phyloP scores from a whole-genome alignment of 2,888 invertebrate genomes.

The Tipula helvola region DNA sequence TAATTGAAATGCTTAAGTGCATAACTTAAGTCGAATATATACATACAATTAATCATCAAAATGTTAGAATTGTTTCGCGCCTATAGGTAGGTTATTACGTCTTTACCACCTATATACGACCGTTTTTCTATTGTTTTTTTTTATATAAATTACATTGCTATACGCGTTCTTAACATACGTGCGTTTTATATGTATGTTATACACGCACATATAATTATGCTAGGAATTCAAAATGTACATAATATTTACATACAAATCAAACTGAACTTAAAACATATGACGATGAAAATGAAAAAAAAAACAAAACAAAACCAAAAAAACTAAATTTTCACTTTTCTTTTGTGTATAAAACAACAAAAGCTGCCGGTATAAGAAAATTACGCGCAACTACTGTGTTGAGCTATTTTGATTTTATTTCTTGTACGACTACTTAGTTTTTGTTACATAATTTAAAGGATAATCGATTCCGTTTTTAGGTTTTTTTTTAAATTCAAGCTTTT shows the following conservation, averaged over 20 bases:
- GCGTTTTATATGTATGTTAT: not conserved
- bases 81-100: not conserved
- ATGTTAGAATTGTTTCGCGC: not conserved
- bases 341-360: not conserved
- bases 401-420: not conserved
- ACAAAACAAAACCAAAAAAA: not conserved
- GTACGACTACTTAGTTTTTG: not conserved
- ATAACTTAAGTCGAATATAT: not conserved
- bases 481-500: too few species aligned
- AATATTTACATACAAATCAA: not conserved
- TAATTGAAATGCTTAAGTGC: not conserved
- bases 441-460: not conserved
- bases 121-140: not conserved
- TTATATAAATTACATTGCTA: not conserved
- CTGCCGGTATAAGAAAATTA: not conserved
- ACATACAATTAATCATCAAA: not conserved
- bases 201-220: not conserved
- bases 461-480: not conserved
- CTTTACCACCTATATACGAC: not conserved
- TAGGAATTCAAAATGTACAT: not conserved
- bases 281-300: not conserved
- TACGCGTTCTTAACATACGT: not conserved
- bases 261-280: not conserved
- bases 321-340: not conserved
- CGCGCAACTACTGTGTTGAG: not conserved